Base-by-base conservation (phyloP, 2,888 invertebrate species). In the Aphodius sticticus region DNA sequence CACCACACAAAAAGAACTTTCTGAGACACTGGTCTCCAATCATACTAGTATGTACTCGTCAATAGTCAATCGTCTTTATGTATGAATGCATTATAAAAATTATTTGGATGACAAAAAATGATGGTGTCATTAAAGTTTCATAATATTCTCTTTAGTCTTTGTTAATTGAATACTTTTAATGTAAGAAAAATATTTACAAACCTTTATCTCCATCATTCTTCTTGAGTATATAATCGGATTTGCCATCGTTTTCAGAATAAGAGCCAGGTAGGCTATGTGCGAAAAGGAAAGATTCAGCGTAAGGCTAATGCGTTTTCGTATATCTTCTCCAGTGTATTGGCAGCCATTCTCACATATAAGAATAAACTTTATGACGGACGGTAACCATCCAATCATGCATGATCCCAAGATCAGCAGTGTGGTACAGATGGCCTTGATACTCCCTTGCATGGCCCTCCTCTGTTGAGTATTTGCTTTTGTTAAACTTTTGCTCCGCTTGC, bases 171-270 rank as follows among this genome's bases (percentile, higher is more conserved):
- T 70, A 14, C 26, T 15, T 2, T 2, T 75, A 76, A 26, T 16
- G 6, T 69, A 69, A 69, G 12, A 53, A 0, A 14, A 69, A 16
- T 16, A 69, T 69, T n/a, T 74, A 81, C 84, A 85, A 86, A 91
- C 91, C 89, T 91, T 91, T 78, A 94, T 93, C 84, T 94, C 94
- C 79, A 92, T 90, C 91, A 94, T 93, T 78, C 94, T 88, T 6
- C 92, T 91, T 7, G 93, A 92, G 85, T 94, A 94, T 77, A 94
- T 93, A 81, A 93, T 92, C 0, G 93, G 93, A 87, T 94, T 93
- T 69, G 91, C 90, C 77, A 93, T 87, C 38, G 93, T 92, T 86
- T 94, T 94, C 82, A 92, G 87, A 76, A 94, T 92, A 71, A 93
- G 89, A 77, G 93, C 89, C 15, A 90, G 88, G 86, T 93, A 93